Conservation (phyloP, 1,140 invertebrate species). For the Eupristina koningsbergeri region DNA sequence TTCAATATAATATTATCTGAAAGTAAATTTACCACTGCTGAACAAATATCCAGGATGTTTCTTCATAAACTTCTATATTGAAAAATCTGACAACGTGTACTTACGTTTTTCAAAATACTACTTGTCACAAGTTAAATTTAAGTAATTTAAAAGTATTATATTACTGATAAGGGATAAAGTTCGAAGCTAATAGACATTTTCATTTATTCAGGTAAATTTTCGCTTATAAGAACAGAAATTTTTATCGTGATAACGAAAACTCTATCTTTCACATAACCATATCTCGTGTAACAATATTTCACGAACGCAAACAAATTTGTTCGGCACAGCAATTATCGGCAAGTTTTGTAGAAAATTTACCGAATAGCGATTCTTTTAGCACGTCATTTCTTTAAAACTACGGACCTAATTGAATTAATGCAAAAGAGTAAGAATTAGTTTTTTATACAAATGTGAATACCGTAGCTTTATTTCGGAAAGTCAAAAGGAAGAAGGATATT, state of each 20-base stretch:
- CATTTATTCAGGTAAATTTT: neutral
- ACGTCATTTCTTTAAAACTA: too few species aligned
- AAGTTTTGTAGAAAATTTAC: neutral
- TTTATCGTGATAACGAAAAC: neutral
- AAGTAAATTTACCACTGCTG: neutral
- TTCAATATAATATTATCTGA: slow-evolving; percentile 7
- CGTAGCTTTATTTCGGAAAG: neutral
- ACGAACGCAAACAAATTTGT: too few species aligned
- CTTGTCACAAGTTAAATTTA: neutral
- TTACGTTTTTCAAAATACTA: neutral
- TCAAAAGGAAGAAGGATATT: neutral
- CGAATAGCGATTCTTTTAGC: neutral
- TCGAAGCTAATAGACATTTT: neutral
- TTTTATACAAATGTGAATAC: too few species aligned
- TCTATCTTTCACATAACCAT: too few species aligned
- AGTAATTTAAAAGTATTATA: neutral
- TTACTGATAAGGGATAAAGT: neutral
- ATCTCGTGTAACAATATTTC: too few species aligned
- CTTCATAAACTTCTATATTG: neutral
- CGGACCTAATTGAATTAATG: too few species aligned
- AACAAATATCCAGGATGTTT: neutral
- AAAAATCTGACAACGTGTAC: slow-evolving; percentile 1
- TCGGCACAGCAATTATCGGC: neutral
- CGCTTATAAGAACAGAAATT: neutral
- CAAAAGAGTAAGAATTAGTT: too few species aligned